Evolutionary conservation across 2,888 invertebrate species (phyloP).

Genomic region (Malthinus seriepunctatus): DNA sequence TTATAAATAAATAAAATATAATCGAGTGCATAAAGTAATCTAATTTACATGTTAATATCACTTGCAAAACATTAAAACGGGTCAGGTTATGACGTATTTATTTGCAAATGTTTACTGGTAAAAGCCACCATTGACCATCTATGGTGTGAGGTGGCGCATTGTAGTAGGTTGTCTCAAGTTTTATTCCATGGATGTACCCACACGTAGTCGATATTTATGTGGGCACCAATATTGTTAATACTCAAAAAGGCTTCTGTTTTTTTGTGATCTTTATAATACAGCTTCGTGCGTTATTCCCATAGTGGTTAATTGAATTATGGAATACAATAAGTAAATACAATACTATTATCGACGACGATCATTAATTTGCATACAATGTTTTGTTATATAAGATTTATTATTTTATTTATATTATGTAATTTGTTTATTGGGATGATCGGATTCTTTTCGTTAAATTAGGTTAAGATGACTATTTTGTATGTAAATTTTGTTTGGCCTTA

Average conservation of each 20-base stretch:
- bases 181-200: constrained; percentile 1
- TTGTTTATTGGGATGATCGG: too few species aligned
- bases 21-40: too few species aligned
- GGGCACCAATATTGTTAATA: constrained; percentile 2
- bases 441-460: too few species aligned
- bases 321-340: too few species aligned
- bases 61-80: constrained; percentile 7
- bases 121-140: constrained; percentile 1
- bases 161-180: neutral
- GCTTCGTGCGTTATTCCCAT: too few species aligned
- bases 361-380: constrained; percentile 1
- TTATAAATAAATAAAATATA: too few species aligned
- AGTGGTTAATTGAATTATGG: too few species aligned
- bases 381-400: neutral
- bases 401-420: too few species aligned
- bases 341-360: too few species aligned
- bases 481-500: too few species aligned
- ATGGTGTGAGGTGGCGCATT: constrained; percentile 5
- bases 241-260: neutral
- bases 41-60: neutral
- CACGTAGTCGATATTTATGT: constrained; percentile 1
- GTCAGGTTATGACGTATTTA: constrained; percentile 15
- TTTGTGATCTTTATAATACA: neutral
- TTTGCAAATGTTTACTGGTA: constrained; percentile 12
- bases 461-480: too few species aligned